These are phyloP conservation scores for Notodonta dromedarius DNA, from an alignment of 2,888 invertebrate genomes.

Conservation along the genomic window DNA sequence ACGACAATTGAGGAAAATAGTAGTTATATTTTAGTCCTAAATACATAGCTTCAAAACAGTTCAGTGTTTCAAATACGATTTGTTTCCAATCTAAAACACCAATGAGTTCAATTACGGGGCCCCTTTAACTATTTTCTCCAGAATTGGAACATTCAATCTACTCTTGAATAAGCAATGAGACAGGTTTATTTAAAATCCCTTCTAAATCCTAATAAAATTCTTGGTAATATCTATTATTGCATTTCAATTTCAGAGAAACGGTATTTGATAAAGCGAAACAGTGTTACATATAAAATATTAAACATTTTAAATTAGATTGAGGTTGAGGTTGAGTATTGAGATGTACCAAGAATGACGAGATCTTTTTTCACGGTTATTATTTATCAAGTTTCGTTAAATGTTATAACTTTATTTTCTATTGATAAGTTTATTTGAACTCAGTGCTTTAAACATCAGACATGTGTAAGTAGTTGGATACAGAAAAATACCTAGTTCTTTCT, in stretches of 20 bases:
- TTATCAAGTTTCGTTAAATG: too few relatives aligned
- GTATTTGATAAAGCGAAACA: conserved; percentile 18
- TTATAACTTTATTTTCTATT: too few relatives aligned
- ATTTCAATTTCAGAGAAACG: conserved; percentile 22
- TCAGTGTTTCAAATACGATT: not conserved
- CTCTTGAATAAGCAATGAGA: conserved; percentile 20
- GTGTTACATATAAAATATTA: conserved; percentile 24
- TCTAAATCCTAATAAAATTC: conserved; percentile 8
- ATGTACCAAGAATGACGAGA: too few relatives aligned
- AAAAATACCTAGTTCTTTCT: too few relatives aligned
- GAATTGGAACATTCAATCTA: conserved; percentile 15
- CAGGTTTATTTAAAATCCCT: conserved; percentile 15
- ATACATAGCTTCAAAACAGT: not conserved
- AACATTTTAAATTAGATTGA: conserved; percentile 8
- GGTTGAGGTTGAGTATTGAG: too few relatives aligned
- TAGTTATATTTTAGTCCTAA: too few relatives aligned
- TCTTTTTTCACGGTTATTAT: too few relatives aligned
- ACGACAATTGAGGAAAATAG: too few relatives aligned
- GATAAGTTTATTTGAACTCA: too few relatives aligned
- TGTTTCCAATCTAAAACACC: conserved; percentile 2
- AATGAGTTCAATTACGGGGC: conserved; percentile 14
- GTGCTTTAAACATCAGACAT: too few relatives aligned
- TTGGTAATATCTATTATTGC: conserved; percentile 16
- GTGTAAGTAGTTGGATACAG: too few relatives aligned
- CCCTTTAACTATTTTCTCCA: conserved; percentile 17